Evolutionary conservation across 2,888 invertebrate genomes (phyloP).

Genomic region (Ichneumon xanthorius): DNA sequence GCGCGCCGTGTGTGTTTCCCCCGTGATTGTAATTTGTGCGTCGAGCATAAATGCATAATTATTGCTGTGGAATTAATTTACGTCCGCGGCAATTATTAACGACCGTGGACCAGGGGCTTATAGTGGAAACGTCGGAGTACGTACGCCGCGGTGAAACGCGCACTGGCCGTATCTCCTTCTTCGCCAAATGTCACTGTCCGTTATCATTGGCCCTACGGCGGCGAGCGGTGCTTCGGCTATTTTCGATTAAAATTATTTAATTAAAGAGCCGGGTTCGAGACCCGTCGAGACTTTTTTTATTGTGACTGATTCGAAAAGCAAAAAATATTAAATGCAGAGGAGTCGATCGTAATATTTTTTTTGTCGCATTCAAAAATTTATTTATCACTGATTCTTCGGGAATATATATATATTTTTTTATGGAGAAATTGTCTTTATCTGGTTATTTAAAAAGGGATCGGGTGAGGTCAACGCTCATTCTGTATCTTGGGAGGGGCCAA

Average conservation of each 20-base stretch:
- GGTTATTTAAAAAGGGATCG: no score
- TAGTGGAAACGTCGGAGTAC: constrained; percentile 35
- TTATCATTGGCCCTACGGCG: constrained; percentile 3
- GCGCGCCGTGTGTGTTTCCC: constrained; percentile 70
- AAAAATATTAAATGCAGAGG: no score
- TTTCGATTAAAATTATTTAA: no score
- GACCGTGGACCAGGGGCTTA: constrained; percentile 66
- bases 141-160: neutral
- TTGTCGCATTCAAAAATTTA: no score
- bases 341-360: no score
- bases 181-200: constrained; percentile 18
- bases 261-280: no score
- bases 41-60: constrained; percentile 80
- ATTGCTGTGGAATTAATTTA: constrained; percentile 79
- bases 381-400: no score
- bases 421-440: neutral
- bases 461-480: no score
- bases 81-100: constrained; percentile 78
- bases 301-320: no score
- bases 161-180: constrained; percentile 21
- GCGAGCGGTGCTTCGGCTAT: no score
- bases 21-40: constrained; percentile 81
- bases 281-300: no score
- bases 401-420: neutral
- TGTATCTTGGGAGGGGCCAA: no score